These are phyloP conservation scores for Heterocephalus glaber DNA, from an alignment of 2,113 vertebrate species.

Conservation along the genomic window DNA sequence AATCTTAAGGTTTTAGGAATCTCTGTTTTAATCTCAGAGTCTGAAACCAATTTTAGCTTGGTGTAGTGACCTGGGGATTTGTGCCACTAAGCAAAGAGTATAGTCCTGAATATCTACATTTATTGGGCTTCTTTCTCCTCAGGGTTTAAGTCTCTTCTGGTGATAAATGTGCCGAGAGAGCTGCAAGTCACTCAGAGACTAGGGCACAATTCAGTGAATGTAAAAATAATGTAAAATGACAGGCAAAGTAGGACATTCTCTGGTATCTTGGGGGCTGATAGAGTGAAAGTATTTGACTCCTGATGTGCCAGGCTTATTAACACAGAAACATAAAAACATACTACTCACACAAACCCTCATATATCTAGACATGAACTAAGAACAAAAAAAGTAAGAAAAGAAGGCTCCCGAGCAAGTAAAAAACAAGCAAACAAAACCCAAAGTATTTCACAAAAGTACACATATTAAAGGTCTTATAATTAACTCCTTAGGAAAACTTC, in stretches of 20 bases:
- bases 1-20: conserved; percentile 46
- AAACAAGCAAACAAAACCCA: neutral
- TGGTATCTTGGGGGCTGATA: conserved; percentile 65
- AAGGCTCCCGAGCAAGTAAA: neutral
- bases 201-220: conserved; percentile 70
- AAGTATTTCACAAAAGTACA: conserved; percentile 1
- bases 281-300: conserved; percentile 67
- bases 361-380: conserved; percentile 22
- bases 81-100: conserved; percentile 42
- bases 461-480: conserved; percentile 9
- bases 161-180: conserved; percentile 64
- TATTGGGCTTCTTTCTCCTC: conserved; percentile 56
- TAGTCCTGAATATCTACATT: conserved; percentile 59
- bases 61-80: conserved; percentile 53
- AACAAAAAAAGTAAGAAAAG: conserved; percentile 37
- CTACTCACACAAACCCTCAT: neutral
- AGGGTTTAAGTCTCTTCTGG: conserved; percentile 52
- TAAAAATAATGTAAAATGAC: conserved; percentile 77
- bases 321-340: conserved; percentile 49
- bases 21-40: conserved; percentile 36
- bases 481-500: conserved; percentile 26
- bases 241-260: conserved; percentile 73
- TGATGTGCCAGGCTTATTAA: conserved; percentile 71
- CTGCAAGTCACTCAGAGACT: conserved; percentile 60
- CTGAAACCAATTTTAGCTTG: conserved; percentile 38